Percentiles rank a stretch among this genome's conserved stretches.
phyloP scores from a whole-genome alignment of 2,888 invertebrate genomes.

The Ernsta delagoae region DNA sequence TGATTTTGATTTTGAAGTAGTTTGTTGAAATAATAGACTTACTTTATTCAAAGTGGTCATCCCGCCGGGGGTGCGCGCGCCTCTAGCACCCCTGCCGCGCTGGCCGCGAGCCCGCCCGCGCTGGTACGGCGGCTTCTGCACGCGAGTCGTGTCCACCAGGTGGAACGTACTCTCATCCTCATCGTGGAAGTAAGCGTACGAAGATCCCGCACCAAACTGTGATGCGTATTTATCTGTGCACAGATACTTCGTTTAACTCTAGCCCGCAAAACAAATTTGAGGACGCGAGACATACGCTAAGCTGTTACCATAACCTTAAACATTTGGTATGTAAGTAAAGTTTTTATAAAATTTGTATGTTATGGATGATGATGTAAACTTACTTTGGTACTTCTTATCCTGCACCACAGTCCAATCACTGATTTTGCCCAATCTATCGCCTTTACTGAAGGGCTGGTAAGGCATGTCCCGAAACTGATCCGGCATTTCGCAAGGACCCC shows the following conservation, averaged over 20 bases:
- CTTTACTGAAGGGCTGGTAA: conserved; percentile 99
- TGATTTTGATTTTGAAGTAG: no score
- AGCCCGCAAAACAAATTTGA: not conserved
- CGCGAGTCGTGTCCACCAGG: no score
- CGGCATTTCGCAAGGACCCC: conserved; percentile 98
- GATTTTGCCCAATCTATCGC: conserved; percentile 98
- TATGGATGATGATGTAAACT: conserved; percentile 59
- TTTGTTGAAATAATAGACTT: no score
- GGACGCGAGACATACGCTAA: not conserved
- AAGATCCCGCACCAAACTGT: conserved; percentile 96
- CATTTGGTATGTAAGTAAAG: not conserved
- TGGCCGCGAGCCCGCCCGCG: no score
- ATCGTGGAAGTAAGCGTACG: conserved; percentile 99
- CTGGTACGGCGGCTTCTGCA: no score
- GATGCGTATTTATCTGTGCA: conserved; percentile 93
- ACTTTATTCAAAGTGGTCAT: no score
- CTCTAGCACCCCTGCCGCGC: no score
- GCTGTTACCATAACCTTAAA: conserved; percentile 43
- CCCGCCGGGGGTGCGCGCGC: no score
- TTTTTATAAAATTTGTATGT: not conserved
- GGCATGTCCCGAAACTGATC: conserved; percentile 98
- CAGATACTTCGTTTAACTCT: not conserved
- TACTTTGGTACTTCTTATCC: conserved; percentile 97
- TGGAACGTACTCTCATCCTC: conserved; percentile 94
- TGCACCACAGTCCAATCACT: conserved; percentile 99